Base-by-base conservation (phyloP, 2,888 invertebrate species). In the Marasmarcha lunaedactyla region DNA sequence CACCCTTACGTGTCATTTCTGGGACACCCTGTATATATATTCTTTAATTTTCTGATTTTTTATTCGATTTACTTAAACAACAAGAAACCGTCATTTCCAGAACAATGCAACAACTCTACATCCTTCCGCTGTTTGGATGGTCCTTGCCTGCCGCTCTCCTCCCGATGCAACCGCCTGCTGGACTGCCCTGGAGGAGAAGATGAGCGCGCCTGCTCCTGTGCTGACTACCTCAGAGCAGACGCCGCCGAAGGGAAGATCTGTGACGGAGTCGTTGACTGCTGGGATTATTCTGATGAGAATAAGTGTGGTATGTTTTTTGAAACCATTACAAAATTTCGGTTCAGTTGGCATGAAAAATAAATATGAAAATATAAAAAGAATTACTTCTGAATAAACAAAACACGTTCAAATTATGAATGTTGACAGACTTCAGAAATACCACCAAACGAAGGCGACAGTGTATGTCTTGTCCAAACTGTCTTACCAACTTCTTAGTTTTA, bases 241-340 rank as follows among this genome's bases (percentile, higher is more conserved):
- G 87, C 87, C 47, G 79, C 90, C 0, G 78, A 88, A 44, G 84
- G 89, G 10, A 92, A 93, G 66, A 89, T 93, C 37, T 93, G 93
- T 57, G 93, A 93, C 54, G 92, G 92, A 1, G 84, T 90, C 15
- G 87, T 90, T 1, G 92, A 93, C 56, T 93, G 93, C 55, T 90
- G 89, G 88, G 93, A 93, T 61, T 91, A 88, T 58, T 89, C 91
- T 0, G 92, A 92, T 62, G 92, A 92, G 69, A 87, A 87, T 53
- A 84, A 88, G 49, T 92, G 92, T 62, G 91, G 91, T 91, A 83
- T n/a, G n/a, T n/a, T n/a, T n/a, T n/a, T n/a, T n/a, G n/a, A n/a
- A n/a, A n/a, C n/a, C n/a, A n/a, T 70, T 70, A 35, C 15, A 25
- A 25, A 25, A 7, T 7, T 25, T 7, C 26, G 26, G 35, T 26